Conservation (phyloP, 2,888 invertebrate species). For the Empis stercorea region DNA sequence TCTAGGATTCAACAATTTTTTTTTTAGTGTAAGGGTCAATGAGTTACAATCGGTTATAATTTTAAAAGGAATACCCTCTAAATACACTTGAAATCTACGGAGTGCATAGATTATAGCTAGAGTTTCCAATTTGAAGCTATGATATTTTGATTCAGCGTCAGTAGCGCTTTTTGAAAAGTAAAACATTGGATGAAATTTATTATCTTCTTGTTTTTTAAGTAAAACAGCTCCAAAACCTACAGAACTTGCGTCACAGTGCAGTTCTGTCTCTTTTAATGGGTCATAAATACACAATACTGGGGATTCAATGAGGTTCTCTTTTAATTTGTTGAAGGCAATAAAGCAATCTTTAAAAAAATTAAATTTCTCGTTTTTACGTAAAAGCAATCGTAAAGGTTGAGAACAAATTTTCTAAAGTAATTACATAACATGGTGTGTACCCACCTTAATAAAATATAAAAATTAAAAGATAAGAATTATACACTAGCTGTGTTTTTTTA, state of each 20-base stretch:
- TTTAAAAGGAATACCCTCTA: constrained; percentile 14
- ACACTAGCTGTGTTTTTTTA: no score
- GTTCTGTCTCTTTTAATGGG: constrained; percentile 17
- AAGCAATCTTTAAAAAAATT: constrained; percentile 4
- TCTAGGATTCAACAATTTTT: constrained; percentile 13
- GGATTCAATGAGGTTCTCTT: constrained; percentile 8
- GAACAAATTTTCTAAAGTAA: constrained; percentile 19
- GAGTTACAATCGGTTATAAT: constrained; percentile 16
- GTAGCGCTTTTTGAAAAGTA: constrained; percentile 18
- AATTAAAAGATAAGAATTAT: no score
- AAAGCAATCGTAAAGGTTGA: constrained; percentile 1
- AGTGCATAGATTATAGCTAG: constrained; percentile 16
- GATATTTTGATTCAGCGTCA: constrained; percentile 14
- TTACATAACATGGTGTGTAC: constrained; percentile 16
- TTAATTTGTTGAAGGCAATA: constrained; percentile 9
- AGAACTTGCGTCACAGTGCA: constrained; percentile 21
- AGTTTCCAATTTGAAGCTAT: constrained; percentile 19
- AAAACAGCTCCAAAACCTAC: constrained; percentile 19
- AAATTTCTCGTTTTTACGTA: constrained; percentile 1
- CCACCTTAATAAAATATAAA: no score
- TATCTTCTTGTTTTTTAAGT: no score
- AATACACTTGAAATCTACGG: constrained; percentile 15
- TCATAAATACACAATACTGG: constrained; percentile 21
- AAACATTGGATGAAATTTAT: constrained; percentile 16
- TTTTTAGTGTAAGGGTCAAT: constrained; percentile 12